Evolutionary conservation across 2,113 vertebrate genomes (phyloP), one percentile per base, ranked within the genome.

Genomic region (Ictidomys tridecemlineatus): DNA sequence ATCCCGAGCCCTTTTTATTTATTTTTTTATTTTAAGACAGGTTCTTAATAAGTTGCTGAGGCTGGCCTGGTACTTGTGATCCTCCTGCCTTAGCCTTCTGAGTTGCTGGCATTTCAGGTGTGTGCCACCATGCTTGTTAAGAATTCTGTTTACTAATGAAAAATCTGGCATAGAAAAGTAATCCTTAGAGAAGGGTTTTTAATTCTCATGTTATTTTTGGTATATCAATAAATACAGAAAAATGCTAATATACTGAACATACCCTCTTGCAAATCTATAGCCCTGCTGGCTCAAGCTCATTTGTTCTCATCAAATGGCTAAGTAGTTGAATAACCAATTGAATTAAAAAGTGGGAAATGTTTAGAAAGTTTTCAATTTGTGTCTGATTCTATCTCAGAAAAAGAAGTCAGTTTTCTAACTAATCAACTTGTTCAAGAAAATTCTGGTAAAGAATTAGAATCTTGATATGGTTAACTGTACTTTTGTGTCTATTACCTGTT

Each of bases 401-500:
- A 94, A 42, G 53, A 73, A 94, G 56, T 18, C 14, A 88, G 85
- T 9, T 85, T 12, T 72, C 16, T 94, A 80, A 86, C 12, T 92
- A 69, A 85, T 58, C 56, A 58, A 58, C 56, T 58, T 58, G 56
- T 22, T 39, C 12, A 94, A 69, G 86, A 86, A 93, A 92, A 78
- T 76, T 26, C 30, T 65, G 4, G 30, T 82, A 70, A 91, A 84
- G 84, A 90, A 82, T 78, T 87, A 82, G 79, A 80, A 92, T 79
- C 13, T 34, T 92, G 28, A 80, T 37, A 70, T 34, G 63, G 28
- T 37, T 70, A 94, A 77, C 1, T 85, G 32, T 28, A 83, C 10
- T 32, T 94, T 37, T 58, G 37, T 73, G 58, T 86, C 32, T 92
- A 79, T 99, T 99, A 99, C 99, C 99, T 99, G 99, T 98, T 97